Percentiles rank a stretch among this genome's conserved stretches.
Evolutionary conservation across 2,888 invertebrate genomes (phyloP).

Genomic region (Tachina grossa): DNA sequence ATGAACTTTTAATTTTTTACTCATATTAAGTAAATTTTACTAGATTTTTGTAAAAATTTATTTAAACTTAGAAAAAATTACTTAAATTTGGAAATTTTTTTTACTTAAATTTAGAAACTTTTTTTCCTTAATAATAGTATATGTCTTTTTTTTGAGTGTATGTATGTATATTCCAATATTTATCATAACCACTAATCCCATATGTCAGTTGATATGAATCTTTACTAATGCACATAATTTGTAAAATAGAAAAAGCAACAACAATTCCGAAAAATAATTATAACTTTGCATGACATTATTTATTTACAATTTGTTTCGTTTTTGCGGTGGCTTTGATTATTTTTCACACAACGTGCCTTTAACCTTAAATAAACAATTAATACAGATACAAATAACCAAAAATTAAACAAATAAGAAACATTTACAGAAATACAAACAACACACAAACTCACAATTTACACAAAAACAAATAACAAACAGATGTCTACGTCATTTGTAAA

Average conservation of each 20-base stretch:
- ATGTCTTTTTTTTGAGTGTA: too few relatives aligned
- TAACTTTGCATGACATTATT: conserved; percentile 15
- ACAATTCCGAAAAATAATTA: conserved; percentile 3
- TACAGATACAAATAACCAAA: conserved; percentile 19
- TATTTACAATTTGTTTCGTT: conserved; percentile 5
- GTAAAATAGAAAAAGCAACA: conserved; percentile 23
- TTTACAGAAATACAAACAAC: background rate
- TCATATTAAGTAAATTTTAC: too few relatives aligned
- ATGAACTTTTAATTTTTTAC: too few relatives aligned
- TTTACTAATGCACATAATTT: conserved; percentile 37
- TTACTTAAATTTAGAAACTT: too few relatives aligned
- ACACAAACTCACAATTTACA: conserved; percentile 1
- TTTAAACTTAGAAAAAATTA: too few relatives aligned
- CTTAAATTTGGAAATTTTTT: too few relatives aligned
- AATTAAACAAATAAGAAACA: conserved; percentile 26
- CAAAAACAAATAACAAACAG: conserved; percentile 56
- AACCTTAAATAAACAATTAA: conserved; percentile 50
- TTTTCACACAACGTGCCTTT: conserved; percentile 34
- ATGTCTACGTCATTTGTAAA: conserved; percentile 60
- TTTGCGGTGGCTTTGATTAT: background rate
- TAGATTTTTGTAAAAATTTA: too few relatives aligned
- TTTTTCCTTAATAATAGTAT: too few relatives aligned
- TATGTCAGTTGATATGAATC: conserved; percentile 44
- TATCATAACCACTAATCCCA: conserved; percentile 26
- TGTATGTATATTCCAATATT: conserved; percentile 33